phyloP scores from a whole-genome alignment of 1,140 invertebrate genomes.

The Akabosia matsudoensis region DNA sequence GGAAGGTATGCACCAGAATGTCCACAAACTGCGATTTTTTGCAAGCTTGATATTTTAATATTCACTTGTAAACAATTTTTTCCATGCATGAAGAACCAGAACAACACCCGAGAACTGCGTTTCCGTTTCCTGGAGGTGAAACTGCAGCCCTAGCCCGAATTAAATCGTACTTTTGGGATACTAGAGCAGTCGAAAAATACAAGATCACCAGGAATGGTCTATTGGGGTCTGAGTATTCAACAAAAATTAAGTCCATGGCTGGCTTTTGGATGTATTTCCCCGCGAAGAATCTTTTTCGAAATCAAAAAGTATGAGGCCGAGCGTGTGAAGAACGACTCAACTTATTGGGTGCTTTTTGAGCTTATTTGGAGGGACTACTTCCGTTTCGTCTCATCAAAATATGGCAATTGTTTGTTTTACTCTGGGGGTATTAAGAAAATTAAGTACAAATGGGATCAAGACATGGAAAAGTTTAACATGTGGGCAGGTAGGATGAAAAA shows the following conservation, averaged over 20 bases:
- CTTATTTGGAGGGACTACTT: constrained; percentile 55
- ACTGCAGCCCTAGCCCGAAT: constrained; percentile 49
- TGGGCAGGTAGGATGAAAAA: constrained; percentile 53
- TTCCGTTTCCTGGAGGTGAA: constrained; percentile 52
- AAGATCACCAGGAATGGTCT: constrained; percentile 54
- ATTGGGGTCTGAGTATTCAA: constrained; percentile 53
- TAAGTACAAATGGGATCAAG: constrained; percentile 50
- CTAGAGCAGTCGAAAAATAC: constrained; percentile 51
- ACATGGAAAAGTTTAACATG: constrained; percentile 49
- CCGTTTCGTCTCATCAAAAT: constrained; percentile 53
- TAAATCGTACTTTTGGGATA: constrained; percentile 51
- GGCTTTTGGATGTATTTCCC: constrained; percentile 52
- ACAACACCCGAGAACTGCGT: constrained; percentile 49
- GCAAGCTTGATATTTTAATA: no score
- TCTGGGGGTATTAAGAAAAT: constrained; percentile 49
- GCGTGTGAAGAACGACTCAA: constrained; percentile 51
- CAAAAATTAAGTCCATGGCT: constrained; percentile 54
- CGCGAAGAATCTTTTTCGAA: constrained; percentile 52
- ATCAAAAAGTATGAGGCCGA: constrained; percentile 51
- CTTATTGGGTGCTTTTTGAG: constrained; percentile 55
- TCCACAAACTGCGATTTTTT: no score
- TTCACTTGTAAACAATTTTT: no score
- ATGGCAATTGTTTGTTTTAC: constrained; percentile 52
- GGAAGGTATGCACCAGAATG: not conserved
- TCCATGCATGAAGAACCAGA: constrained; percentile 48